Base-by-base conservation (phyloP, 2,797 vertebrate genomes). In the Mormyrus proboscirostris region DNA sequence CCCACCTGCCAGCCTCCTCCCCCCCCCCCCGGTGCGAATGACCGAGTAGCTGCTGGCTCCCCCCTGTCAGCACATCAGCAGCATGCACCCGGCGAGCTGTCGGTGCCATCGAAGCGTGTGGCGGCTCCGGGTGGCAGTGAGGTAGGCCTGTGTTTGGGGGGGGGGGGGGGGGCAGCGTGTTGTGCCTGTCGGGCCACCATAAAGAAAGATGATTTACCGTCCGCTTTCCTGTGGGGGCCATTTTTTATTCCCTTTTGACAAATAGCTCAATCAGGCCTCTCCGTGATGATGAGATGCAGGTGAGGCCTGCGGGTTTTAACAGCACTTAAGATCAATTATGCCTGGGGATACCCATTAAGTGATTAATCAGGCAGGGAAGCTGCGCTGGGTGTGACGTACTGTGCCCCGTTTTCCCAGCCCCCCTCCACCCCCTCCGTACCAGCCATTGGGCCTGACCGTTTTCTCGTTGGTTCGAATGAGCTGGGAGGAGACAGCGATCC, bases 281-380 rank as follows among this genome's bases (percentile, higher is more conserved):
- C 90, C 90, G 89, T 92, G 93, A 92, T 73, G 90, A 90, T 84
- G 91, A 88, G 90, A 92, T 91, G 91, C 91, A 91, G 92, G 93
- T 90, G 89, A 92, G 92, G 91, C 73, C 79, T 59, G 91, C 91
- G 88, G 89, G 89, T 38, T 93, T 93, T 92, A 92, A 89, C 92
- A 93, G 94, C 90, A 86, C 91, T 94, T 94, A 91, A n/a, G 38
- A 91, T 93, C 91, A 94, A 92, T 94, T 93, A 92, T 92, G 55
- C 14, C 89, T 91, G 91, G 90, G 91, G 92, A 92, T 84, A 25
- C 86, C 90, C 92, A 88, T 92, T 91, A 92, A 93, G 76, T 89
- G 92, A 92, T 94, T 94, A 92, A 90, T 94, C 93, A 93, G 91
- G 82, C 76, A 0, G 25, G 25, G 55, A 38, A 84, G 82, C n/a